These are phyloP conservation scores for Clytia hemisphaerica DNA, from an alignment of 30 jellyfish, hydroid and myxozoan species.

Conservation along the genomic window DNA sequence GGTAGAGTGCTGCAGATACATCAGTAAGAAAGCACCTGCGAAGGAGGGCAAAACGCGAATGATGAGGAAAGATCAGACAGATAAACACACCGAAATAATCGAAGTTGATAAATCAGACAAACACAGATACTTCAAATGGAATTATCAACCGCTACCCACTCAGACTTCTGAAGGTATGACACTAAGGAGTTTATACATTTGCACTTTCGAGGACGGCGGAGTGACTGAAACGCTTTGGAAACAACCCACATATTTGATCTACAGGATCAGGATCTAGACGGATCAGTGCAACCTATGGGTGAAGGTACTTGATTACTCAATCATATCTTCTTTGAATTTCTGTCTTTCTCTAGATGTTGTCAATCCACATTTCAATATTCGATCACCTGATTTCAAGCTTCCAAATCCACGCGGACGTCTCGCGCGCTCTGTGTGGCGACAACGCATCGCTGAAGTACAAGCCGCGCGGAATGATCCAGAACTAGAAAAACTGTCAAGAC, in stretches of 20 bases:
- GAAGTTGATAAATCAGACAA: too few relatives aligned
- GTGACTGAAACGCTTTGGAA: too few relatives aligned
- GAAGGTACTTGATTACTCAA: background rate
- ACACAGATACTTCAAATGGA: slow-evolving; percentile 30
- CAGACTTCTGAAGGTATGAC: slow-evolving; percentile 26
- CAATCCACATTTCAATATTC: slow-evolving; percentile 21
- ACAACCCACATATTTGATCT: too few relatives aligned
- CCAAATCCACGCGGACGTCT: slow-evolving; percentile 21
- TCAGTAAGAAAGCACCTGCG: too few relatives aligned
- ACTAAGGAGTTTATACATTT: too few relatives aligned
- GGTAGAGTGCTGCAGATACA: too few relatives aligned
- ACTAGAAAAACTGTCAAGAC: slow-evolving; percentile 61
- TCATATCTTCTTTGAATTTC: background rate
- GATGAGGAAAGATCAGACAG: too few relatives aligned
- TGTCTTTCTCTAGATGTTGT: slow-evolving; percentile 8
- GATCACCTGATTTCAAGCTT: slow-evolving; percentile 31
- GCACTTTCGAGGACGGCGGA: too few relatives aligned
- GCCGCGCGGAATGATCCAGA: slow-evolving; percentile 32
- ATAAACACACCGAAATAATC: too few relatives aligned
- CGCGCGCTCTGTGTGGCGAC: slow-evolving; percentile 16
- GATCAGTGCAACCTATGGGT: too few relatives aligned
- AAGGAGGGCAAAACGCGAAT: too few relatives aligned
- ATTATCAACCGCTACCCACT: slow-evolving; percentile 26
- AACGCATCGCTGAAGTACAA: slow-evolving; percentile 39
- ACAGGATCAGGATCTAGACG: too few relatives aligned